Evolutionary conservation across 1,140 invertebrate species (phyloP).

Genomic region (Rhynchophorus ferrugineus): DNA sequence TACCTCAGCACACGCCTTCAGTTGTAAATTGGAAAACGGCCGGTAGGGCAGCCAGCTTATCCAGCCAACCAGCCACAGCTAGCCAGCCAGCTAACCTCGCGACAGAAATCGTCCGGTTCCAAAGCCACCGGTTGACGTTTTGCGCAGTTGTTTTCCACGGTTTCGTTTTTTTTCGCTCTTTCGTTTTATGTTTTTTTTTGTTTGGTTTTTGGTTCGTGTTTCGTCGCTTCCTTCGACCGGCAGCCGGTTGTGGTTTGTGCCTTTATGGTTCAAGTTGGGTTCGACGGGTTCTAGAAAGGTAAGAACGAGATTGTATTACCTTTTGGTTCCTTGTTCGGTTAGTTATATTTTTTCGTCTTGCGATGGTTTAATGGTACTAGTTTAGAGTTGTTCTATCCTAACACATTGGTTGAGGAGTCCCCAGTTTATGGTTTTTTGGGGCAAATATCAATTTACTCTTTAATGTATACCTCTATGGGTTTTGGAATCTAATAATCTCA

Average conservation of each 20-base stretch:
- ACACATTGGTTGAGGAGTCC: no score
- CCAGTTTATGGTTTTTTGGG: no score
- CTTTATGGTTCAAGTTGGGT: constrained; percentile 7
- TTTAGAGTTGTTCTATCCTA: no score
- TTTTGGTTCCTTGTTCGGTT: no score
- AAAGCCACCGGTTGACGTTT: constrained; percentile 5
- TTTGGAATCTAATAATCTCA: no score
- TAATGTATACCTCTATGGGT: no score
- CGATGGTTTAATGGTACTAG: no score
- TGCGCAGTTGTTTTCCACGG: constrained; percentile 15
- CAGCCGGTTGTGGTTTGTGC: constrained; percentile 11
- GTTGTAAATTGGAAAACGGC: constrained; percentile 27
- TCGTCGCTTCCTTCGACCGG: background rate
- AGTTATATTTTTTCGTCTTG: no score
- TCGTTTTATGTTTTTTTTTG: background rate
- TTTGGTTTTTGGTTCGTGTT: background rate
- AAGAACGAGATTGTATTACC: no score
- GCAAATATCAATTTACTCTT: no score
- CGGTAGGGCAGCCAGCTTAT: background rate
- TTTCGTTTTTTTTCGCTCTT: constrained; percentile 4
- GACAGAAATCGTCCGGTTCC: background rate
- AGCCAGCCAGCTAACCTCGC: no score
- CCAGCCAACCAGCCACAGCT: no score
- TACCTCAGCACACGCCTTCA: constrained; percentile 25
- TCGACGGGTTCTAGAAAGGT: constrained; percentile 1